A percentile compares a stretch with the other conserved stretches of the same genome.
These are phyloP conservation scores for Actinemys pallida DNA, from an alignment of 2,113 vertebrate genomes.

Conservation along the genomic window DNA sequence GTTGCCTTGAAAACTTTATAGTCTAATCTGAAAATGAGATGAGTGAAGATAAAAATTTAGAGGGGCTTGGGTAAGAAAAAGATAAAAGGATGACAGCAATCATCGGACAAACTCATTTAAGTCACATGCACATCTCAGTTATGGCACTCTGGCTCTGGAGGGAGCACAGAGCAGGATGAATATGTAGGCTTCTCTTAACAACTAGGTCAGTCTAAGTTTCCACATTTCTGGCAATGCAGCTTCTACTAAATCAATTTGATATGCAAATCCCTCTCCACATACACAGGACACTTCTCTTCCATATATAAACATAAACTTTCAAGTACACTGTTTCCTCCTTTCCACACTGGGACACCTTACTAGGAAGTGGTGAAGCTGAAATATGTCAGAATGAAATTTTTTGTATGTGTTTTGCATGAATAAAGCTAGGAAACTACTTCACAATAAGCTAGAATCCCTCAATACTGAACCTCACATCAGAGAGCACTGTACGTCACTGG, in stretches of 20 bases:
- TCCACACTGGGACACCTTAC: not conserved
- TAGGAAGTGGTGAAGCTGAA: not conserved
- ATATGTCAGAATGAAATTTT: not conserved
- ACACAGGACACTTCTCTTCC: not conserved
- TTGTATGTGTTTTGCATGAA: not conserved
- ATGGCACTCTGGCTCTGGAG: not conserved
- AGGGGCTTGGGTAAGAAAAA: not conserved
- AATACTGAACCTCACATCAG: no score
- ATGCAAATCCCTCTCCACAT: fast-evolving
- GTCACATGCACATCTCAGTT: not conserved
- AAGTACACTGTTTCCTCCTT: not conserved
- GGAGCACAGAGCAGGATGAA: not conserved
- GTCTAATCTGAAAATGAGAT: fast-evolving
- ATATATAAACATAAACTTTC: not conserved
- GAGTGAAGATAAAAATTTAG: fast-evolving
- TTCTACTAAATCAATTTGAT: fast-evolving
- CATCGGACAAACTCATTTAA: not conserved
- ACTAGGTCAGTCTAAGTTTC: not conserved
- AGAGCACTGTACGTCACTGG: not conserved
- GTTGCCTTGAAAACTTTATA: not conserved
- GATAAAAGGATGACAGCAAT: not conserved
- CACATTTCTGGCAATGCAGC: not conserved
- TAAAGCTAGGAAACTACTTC: not conserved
- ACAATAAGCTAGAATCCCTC: not conserved
- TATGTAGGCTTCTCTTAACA: not conserved